Evolutionary conservation across 2,113 vertebrate genomes (phyloP), one percentile per base, ranked within the genome.

Genomic region (Mastomys coucha): DNA sequence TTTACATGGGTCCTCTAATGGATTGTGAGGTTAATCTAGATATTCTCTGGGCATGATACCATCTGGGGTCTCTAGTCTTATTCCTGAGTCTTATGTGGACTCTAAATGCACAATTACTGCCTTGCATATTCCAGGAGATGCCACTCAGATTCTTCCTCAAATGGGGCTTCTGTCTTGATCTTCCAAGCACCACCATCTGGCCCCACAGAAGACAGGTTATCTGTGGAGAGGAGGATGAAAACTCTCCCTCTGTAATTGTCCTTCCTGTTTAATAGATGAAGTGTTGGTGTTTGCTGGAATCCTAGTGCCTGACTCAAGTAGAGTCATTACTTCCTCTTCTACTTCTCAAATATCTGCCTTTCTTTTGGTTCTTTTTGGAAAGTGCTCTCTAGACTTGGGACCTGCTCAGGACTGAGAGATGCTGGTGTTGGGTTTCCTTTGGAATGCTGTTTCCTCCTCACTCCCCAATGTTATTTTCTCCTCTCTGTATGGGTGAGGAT

Each of bases 21-120:
- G 42, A 97, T 97, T 19, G 85, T 97, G 93, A 97, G 90, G 51
- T 97, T 97, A 3, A 98, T 97, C 92, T 69, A 0, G 96, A 53
- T 17, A 85, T 16, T 0, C 56, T 33, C 19, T 63, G n/a, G 0
- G 28, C 31, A 5, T 33, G 94, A 63, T 31, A 91, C 56, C 5
- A 63, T 22, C 49, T 17, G 0, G 96, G 51, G 5, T 53, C 84
- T 65, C 70, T 60, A 5, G 70, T 13, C 67, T 75, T 81, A 49
- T 67, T 90, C 45, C 89, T 45, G 39, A 92, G 53, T 9, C 80
- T 82, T 58, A 36, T 86, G 78, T 96, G 77, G 45, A n/a, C 22
- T 56, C 69, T 6, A 26, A 69, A 45, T 45, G 45, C 5, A 56
- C 24, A 36, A 19, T 3, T 75, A 12, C 73, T 11, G 75, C 75